Conservation (phyloP, 2,113 vertebrate species). For the Ceyx cyanopectus region DNA sequence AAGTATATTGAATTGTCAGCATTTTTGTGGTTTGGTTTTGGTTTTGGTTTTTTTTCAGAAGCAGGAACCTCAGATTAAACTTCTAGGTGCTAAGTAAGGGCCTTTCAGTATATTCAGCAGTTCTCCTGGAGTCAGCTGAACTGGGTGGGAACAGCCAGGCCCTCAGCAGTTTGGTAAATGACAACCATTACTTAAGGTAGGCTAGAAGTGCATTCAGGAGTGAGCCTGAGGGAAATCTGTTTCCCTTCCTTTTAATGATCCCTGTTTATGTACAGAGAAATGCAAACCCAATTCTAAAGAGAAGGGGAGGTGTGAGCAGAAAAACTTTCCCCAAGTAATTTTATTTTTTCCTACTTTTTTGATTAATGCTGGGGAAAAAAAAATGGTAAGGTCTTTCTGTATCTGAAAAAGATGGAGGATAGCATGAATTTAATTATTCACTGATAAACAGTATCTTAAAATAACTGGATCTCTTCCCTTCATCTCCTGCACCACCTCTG, state of each 20-base stretch:
- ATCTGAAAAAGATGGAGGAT: neutral
- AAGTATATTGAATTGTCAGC: neutral
- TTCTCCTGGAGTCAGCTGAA: slow-evolving; percentile 6
- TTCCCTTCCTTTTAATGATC: slow-evolving; percentile 15
- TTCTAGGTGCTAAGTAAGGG: slow-evolving; percentile 16
- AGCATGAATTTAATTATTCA: neutral
- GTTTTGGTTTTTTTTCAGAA: neutral
- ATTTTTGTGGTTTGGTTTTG: neutral
- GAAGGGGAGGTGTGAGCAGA: neutral
- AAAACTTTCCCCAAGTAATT: neutral
- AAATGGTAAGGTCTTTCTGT: neutral
- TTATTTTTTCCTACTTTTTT: neutral
- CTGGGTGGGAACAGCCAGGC: neutral
- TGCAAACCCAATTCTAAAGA: neutral
- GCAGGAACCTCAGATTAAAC: neutral
- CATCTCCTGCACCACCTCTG: neutral
- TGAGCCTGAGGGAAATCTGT: slow-evolving; percentile 46
- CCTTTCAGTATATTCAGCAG: neutral
- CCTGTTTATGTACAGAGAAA: neutral
- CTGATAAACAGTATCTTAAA: neutral
- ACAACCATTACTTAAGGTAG: slow-evolving; percentile 42
- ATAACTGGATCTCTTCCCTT: neutral
- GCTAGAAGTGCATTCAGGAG: neutral
- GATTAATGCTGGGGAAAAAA: neutral
- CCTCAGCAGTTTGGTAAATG: slow-evolving; percentile 47